Evolutionary conservation across 1,140 invertebrate genomes (phyloP), one percentile per base, ranked within the genome.

Genomic region (Chrysopa pallens): DNA sequence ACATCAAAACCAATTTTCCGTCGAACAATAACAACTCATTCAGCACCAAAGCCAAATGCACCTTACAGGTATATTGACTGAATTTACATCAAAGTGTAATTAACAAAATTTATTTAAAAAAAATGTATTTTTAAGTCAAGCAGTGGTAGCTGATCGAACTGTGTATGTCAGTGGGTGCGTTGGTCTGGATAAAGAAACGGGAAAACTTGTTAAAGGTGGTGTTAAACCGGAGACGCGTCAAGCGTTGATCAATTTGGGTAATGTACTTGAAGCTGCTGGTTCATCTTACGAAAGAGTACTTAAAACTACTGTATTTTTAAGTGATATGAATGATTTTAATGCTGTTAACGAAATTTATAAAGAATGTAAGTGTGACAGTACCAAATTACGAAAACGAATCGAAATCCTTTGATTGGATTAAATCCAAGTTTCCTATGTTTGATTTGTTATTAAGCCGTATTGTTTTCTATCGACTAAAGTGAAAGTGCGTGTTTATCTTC

Each of bases 111-210:
- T n/a, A n/a, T n/a, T n/a, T n/a, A n/a, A n/a, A n/a, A n/a, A n/a
- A n/a, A n/a, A n/a, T n/a, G n/a, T n/a, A n/a, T n/a, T 31, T 39
- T 40, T 39, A 38, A 91, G 85, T 52, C 86, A 90, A 70, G 88
- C 84, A 9, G 79, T 92, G 14, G 61, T 79, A 41, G 74, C 77
- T n/a, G 79, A 80, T 52, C 72, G 81, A 23, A 91, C 84, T 4
- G 61, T 93, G 8, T 93, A 90, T 58, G 66, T 92, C 6, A 89
- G 86, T 5, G 89, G 89, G 33, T 77, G 84, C 42, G 62, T 94
- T 28, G 89, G 89, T 1, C 47, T 91, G 48, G 73, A 86, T 52
- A 69, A 72, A 29, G 60, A 74, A 17, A 76, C 77, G 0, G 60
- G 58, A 47, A 66, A 77, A 50, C 53, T 92, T 45, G 84, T 88